Evolutionary conservation across 2,888 invertebrate species (phyloP), one percentile per base, ranked within the genome.

Genomic region (Tanytarsus gracilentus): DNA sequence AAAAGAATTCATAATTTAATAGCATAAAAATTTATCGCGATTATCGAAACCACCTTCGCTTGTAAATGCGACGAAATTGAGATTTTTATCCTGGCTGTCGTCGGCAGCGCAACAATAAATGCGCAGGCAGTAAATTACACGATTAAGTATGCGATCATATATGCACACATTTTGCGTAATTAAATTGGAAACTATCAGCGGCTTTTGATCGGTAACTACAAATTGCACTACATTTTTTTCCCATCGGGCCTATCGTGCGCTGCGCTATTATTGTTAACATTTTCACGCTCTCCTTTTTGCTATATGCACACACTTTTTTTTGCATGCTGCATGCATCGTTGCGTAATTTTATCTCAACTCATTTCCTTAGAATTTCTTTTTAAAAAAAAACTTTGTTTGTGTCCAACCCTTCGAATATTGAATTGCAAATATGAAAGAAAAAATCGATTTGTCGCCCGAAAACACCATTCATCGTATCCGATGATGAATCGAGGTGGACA

Each of bases 131-230:
- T 14, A 36, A 36, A 36, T 36, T 36, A 16, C 36, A 36, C n/a
- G 36, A 36, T 36, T 36, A 36, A 36, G 16, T 36, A 16, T 14
- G n/a, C 36, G n/a, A 4, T 36, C 36, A 36, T 36, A 16, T 36
- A 14, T 36, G 7, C 16, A 14, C 4, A 14, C 16, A 14, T 36
- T 44, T 44, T 44, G 44, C 44, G 44, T 44, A 44, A 44, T 44
- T 44, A 44, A 44, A 44, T 44, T 44, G 44, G 44, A 44, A 44
- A 36, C 36, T 16, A 36, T 36, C n/a, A 36, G 36, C 36, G n/a
- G 36, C 14, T 16, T 36, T 14, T 36, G n/a, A 36, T 36, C 36
- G 16, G 14, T 2, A 14, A 14, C 14, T 14, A 36, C 6, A 36
- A 36, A 36, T 36, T 36, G 36, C 44, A 44, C 16, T 18, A 16